A percentile compares a stretch with the other conserved stretches of the same genome.
Conservation (phyloP, 2,113 vertebrate species). For the Hippocampus guttulatus region DNA sequence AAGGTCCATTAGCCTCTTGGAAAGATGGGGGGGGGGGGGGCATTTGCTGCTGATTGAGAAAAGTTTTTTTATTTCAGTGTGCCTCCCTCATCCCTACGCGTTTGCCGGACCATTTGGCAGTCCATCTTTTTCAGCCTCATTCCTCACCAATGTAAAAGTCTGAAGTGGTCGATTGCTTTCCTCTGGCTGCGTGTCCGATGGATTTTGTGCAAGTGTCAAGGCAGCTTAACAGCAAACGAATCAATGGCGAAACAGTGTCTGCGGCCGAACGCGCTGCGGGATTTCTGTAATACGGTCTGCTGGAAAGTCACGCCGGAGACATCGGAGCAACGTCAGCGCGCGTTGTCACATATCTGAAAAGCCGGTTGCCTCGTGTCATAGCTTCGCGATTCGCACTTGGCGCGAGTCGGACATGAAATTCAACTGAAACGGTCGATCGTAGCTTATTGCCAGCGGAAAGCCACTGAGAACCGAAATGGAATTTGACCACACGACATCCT, state of each 20-base stretch:
- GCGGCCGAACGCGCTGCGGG: slow-evolving; percentile 38
- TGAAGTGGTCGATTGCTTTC: slow-evolving; percentile 42
- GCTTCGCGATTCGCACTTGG: neutral
- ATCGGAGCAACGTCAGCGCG: slow-evolving; percentile 4
- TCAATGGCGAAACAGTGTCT: slow-evolving; percentile 59
- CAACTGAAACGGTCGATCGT: neutral
- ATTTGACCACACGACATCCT: neutral
- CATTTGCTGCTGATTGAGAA: neutral
- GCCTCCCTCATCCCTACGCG: neutral
- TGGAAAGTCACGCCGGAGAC: slow-evolving; percentile 10
- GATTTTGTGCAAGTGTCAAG: slow-evolving; percentile 60
- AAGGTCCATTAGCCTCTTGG: neutral
- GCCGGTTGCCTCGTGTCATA: neutral
- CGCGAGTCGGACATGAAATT: neutral
- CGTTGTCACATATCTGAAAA: neutral
- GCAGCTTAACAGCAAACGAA: slow-evolving; percentile 54
- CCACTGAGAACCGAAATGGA: neutral
- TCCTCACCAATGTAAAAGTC: slow-evolving; percentile 32
- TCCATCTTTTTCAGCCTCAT: slow-evolving; percentile 15
- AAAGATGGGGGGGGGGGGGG: no score
- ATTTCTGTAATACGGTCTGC: slow-evolving; percentile 18
- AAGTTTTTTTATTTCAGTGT: slow-evolving; percentile 8
- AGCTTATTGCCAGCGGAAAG: neutral
- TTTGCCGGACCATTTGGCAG: slow-evolving; percentile 14
- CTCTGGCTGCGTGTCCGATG: slow-evolving; percentile 56